Evolutionary conservation across 2,113 vertebrate genomes (phyloP).

Genomic region (Prietella phreatophila): DNA sequence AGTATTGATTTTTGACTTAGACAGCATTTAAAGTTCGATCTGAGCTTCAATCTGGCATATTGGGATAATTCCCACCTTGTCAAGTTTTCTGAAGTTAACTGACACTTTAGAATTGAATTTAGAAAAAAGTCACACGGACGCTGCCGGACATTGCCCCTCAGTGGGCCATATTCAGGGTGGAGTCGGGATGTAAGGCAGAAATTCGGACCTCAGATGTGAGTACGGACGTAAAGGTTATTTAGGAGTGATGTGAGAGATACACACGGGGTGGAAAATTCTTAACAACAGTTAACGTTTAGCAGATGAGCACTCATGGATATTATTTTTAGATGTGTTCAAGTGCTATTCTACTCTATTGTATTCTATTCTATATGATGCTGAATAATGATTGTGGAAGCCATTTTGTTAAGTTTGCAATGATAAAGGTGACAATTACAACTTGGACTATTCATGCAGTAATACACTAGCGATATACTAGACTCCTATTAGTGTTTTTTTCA

Average conservation of each 20-base stretch:
- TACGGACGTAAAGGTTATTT: background rate
- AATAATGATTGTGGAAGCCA: background rate
- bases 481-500: background rate
- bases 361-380: background rate
- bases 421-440: background rate
- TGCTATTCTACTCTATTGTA: background rate
- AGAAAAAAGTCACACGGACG: background rate
- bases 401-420: background rate
- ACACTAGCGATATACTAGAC: background rate
- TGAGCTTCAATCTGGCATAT: constrained; percentile 11
- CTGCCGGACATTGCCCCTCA: background rate
- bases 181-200: background rate
- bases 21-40: constrained; percentile 8
- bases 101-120: too few species aligned
- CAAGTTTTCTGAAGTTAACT: constrained; percentile 40
- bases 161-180: background rate
- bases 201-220: background rate
- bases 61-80: constrained; percentile 34
- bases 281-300: too few species aligned
- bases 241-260: background rate
- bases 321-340: background rate
- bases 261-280: background rate
- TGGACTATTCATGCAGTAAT: background rate
- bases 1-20: constrained; percentile 52
- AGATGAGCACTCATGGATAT: background rate